Percentiles rank a stretch among this genome's conserved stretches.
These are phyloP conservation scores for Cerceris rybyensis DNA, from an alignment of 2,888 invertebrate genomes.

Conservation along the genomic window DNA sequence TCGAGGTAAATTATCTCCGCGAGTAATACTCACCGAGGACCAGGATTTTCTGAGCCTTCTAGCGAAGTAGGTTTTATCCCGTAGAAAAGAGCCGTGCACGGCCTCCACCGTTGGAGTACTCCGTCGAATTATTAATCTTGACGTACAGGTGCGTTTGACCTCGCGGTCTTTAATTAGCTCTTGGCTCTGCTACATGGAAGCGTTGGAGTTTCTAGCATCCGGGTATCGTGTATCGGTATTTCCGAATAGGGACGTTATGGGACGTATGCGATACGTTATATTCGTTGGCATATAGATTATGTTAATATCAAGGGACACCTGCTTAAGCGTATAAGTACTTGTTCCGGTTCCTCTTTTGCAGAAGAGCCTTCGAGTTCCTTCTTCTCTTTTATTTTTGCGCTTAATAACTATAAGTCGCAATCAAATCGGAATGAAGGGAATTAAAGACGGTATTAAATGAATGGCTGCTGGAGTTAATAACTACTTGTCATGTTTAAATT, in stretches of 20 bases:
- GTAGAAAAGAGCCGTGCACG: not conserved
- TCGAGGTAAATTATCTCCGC: conserved; percentile 43
- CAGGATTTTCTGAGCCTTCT: conserved; percentile 4
- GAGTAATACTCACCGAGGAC: conserved; percentile 15
- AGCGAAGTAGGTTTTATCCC: not conserved
- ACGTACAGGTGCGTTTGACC: conserved; percentile 48
- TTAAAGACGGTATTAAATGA: too few relatives aligned
- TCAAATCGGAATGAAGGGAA: too few relatives aligned
- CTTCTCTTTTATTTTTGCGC: too few relatives aligned
- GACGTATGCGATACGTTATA: not conserved
- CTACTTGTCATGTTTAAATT: too few relatives aligned
- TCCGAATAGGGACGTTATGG: conserved; percentile 7
- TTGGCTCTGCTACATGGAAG: conserved; percentile 3
- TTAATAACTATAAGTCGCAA: too few relatives aligned
- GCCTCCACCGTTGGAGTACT: conserved; percentile 1
- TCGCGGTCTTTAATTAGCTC: conserved; percentile 49
- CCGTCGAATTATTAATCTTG: conserved; percentile 56
- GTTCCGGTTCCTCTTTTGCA: not conserved
- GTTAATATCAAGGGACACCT: not conserved
- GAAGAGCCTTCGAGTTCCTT: not conserved
- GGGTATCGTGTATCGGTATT: conserved; percentile 9
- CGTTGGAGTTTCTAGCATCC: conserved; percentile 16
- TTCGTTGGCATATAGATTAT: not conserved
- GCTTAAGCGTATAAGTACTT: not conserved
- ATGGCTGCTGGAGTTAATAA: too few relatives aligned